Base-by-base conservation (phyloP, 1,140 invertebrate species). In the Brachionus calyciflorus region DNA sequence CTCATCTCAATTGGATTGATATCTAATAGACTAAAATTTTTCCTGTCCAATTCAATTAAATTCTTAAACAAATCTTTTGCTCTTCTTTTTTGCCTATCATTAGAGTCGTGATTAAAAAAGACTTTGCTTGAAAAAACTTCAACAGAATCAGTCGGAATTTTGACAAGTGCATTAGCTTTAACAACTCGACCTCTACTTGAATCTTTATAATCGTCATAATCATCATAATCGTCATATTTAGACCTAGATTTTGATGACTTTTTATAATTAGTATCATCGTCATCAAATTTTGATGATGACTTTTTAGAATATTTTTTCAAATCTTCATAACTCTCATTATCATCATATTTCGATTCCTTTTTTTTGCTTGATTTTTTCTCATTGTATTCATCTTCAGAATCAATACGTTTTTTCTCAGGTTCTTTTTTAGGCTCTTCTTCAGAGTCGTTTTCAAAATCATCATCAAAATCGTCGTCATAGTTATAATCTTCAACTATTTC, bases 71-170 rank as follows among this genome's bases (percentile, higher is more conserved):
- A 55, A 51, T 73, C 69, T 19, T 55, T 49, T 9, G 69, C 44
- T 37, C 69, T 17, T n/a, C 69, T 44, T 4, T 28, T 17, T 49
- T 73, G 69, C 51, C 69, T 49, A 24, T 73, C 69, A 4, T 37
- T 46, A 7, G 69, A 73, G 33, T 73, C 69, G 30, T 73, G 69
- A 24, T 73, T 73, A 24, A 73, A 73, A 41, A 51, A 73, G 30
- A 73, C 51, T 51, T 55, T 49, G 24, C 69, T 73, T 14, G 69
- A 73, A 73, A 51, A 73, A 9, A 73, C 69, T 49, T 73, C 46
- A 1, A 73, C 51, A 12, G 26, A 73, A 26, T 73, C 69, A 3
- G 69, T 73, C 7, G 69, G 69, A 73, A 73, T 73, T 49, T 51
- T 49, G n/a, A 73, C 69, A 19, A 51, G 17, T 28, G 51, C 69